Percentiles rank a stretch among this genome's conserved stretches.
These are phyloP conservation scores for Cotesia glomerata DNA, from an alignment of 1,140 invertebrate genomes.

Conservation along the genomic window DNA sequence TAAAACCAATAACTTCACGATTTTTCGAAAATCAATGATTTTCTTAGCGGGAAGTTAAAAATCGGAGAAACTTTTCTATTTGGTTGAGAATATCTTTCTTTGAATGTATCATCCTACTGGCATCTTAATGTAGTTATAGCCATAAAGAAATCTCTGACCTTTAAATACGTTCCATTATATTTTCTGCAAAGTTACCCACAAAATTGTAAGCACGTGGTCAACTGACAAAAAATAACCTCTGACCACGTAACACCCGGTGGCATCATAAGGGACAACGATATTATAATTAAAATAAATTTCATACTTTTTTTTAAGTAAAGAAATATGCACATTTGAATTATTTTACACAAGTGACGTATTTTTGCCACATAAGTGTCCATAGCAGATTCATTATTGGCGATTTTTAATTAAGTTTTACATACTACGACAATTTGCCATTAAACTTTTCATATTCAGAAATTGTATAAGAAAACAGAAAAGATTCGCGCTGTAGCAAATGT, in stretches of 20 bases:
- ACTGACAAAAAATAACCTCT: conserved; percentile 54
- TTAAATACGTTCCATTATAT: conserved; percentile 13
- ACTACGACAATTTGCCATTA: neutral
- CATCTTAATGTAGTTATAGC: neutral
- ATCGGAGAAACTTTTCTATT: too few species aligned
- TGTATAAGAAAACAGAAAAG: too few species aligned
- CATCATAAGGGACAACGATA: conserved; percentile 61
- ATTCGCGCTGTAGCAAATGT: too few species aligned
- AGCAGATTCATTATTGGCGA: too few species aligned
- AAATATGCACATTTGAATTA: too few species aligned
- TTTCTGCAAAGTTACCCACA: conserved; percentile 15
- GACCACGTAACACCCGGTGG: conserved; percentile 55
- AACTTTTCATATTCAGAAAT: neutral
- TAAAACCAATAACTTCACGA: too few species aligned
- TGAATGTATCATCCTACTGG: too few species aligned
- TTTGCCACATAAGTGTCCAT: too few species aligned
- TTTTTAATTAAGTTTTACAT: neutral
- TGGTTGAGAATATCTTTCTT: neutral
- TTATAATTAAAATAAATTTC: conserved; percentile 65
- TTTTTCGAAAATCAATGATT: too few species aligned
- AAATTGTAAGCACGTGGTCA: conserved; percentile 16
- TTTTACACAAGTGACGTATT: too few species aligned
- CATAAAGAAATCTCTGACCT: neutral
- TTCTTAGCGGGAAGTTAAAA: too few species aligned
- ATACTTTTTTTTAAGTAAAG: conserved; percentile 18